These are phyloP conservation scores for Turdus rufiventris DNA, from an alignment of 2,113 vertebrate species.

Conservation along the genomic window DNA sequence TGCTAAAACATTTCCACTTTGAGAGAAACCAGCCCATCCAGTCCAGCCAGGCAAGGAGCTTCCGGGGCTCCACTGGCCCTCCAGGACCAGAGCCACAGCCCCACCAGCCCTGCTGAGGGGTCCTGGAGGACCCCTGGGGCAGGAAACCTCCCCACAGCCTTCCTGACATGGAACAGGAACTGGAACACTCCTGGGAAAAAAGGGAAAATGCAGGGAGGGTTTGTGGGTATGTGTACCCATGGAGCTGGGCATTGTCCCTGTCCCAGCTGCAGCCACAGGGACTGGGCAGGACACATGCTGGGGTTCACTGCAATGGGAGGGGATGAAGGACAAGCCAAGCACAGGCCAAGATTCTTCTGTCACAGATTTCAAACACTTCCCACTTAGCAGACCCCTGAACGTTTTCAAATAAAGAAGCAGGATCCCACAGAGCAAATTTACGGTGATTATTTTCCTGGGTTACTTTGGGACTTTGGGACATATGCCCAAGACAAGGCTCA, in stretches of 20 bases:
- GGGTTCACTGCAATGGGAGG: neutral
- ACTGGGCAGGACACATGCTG: rapidly evolving
- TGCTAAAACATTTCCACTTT: constrained; percentile 38
- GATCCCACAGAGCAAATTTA: neutral
- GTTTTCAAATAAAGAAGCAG: neutral
- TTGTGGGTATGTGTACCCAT: neutral
- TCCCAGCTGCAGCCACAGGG: rapidly evolving
- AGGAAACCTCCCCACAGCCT: neutral
- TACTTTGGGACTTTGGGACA: neutral
- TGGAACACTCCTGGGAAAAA: neutral
- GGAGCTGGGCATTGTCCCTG: neutral
- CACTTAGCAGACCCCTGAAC: neutral
- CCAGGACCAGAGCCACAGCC: neutral
- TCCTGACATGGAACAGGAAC: neutral
- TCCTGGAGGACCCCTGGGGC: neutral
- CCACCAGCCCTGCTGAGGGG: neutral
- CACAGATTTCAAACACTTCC: neutral
- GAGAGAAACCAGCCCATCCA: constrained; percentile 49
- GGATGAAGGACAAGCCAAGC: neutral
- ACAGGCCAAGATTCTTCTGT: neutral
- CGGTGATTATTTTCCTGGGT: neutral
- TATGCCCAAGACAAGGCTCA: neutral
- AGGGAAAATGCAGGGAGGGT: neutral
- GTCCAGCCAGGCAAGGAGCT: constrained; percentile 21
- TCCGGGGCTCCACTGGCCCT: neutral